Base-by-base conservation (phyloP, 1,140 invertebrate species). In the Bemisia tabaci region DNA sequence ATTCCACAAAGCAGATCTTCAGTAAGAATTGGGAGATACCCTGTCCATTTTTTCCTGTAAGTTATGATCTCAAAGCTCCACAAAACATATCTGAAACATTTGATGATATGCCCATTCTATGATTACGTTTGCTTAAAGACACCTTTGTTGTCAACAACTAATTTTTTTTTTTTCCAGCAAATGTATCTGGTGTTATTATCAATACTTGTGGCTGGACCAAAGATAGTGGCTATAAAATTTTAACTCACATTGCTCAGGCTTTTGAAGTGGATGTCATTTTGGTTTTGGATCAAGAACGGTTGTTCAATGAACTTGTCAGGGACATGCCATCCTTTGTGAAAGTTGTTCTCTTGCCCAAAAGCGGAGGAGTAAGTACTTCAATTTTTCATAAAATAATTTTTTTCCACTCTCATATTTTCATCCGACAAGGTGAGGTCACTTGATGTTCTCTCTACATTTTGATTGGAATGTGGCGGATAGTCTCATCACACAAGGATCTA, bases 161-260 rank as follows among this genome's bases (percentile, higher is more conserved):
- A 58, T 0, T 39, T 68, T 17, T 71, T 70, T 78, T 77, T 71
- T 74, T 78, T 79, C 12, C 74, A 90, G 90, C 89, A 0, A 88
- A 89, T 75, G 82, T 82, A 59, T 96, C 94, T 26, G 97, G 97
- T n/a, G 89, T 94, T 1, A 87, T 99, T 39, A 95, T 99, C 63
- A 99, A 99, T 75, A 99, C 97, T 0, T 96, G 94, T 74, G 96
- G 96, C 1, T 99, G 95, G 95, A 87, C 98, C 0, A 94, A 95
- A 79, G 90, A 85, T 1, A 87, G 86, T 9, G 94, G 93, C 0
- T 95, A 94, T 74, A 87, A 88, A 73, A 81, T 89, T 60, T 75
- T 94, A 12, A 85, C 87, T 12, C 91, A 96, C 73, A 87, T 92
- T 2, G 92, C 94, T 0, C 87, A 92, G 74, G 90, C 90, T 5